Percentiles rank a stretch among this genome's conserved stretches.
These are phyloP conservation scores for Helicolenus hilgendorfi DNA, from an alignment of 2,797 vertebrate genomes.

Conservation along the genomic window DNA sequence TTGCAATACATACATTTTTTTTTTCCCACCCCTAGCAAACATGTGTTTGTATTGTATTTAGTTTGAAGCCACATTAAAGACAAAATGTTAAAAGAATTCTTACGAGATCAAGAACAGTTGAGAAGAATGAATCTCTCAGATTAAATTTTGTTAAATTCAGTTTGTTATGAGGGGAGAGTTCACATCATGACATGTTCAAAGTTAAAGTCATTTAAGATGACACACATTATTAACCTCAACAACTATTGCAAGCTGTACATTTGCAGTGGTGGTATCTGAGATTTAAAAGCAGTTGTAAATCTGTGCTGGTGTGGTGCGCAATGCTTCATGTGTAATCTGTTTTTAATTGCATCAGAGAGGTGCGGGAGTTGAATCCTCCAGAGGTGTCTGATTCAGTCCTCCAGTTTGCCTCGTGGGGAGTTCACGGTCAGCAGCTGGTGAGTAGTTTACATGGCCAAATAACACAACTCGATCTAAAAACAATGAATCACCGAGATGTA, in stretches of 20 bases:
- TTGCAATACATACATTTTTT: too few relatives aligned
- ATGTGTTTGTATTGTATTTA: background rate
- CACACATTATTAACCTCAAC: background rate
- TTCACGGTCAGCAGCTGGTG: constrained; percentile 88
- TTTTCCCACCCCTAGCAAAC: background rate
- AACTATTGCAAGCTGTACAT: background rate
- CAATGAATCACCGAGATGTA: background rate
- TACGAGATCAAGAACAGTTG: background rate
- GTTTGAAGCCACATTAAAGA: background rate
- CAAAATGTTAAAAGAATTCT: background rate
- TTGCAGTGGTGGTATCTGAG: background rate
- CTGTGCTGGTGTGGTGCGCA: background rate
- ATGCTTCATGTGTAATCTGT: background rate
- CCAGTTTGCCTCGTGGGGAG: constrained; percentile 90
- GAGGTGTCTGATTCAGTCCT: constrained; percentile 88
- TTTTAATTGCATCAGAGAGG: constrained; percentile 76
- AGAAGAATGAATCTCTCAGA: background rate
- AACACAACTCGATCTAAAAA: background rate
- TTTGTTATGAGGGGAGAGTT: background rate
- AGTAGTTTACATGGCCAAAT: constrained; percentile 30
- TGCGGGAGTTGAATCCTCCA: constrained; percentile 88
- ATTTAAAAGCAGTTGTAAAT: background rate
- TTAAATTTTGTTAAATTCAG: background rate
- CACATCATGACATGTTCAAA: too few relatives aligned
- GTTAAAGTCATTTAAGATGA: background rate